Percentiles rank a stretch among this genome's conserved stretches.
These are phyloP conservation scores for Neopipo cinnamomea DNA, from an alignment of 2,113 vertebrate genomes.

Conservation along the genomic window DNA sequence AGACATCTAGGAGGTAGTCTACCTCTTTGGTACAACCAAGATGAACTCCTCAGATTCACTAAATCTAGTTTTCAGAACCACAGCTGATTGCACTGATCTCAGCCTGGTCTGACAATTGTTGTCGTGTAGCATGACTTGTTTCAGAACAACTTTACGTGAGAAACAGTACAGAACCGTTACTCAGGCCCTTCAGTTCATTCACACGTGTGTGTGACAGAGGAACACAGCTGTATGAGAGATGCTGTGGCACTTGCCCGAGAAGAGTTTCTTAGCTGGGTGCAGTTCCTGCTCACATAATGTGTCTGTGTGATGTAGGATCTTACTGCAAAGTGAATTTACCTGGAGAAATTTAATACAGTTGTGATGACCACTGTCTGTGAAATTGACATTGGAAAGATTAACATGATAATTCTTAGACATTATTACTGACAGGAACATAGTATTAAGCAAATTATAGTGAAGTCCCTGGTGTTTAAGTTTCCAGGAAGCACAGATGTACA, in stretches of 20 bases:
- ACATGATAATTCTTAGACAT: conserved; percentile 12
- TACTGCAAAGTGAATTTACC: conserved; percentile 51
- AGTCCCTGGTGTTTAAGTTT: conserved; percentile 52
- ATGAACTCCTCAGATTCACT: not conserved
- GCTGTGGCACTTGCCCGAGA: not conserved
- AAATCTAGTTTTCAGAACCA: not conserved
- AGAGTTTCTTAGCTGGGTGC: not conserved
- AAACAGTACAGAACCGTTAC: not conserved
- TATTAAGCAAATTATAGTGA: conserved; percentile 58
- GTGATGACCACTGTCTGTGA: conserved; percentile 21
- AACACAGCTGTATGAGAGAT: not conserved
- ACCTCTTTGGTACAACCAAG: not conserved
- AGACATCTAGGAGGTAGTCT: not conserved
- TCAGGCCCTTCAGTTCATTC: not conserved
- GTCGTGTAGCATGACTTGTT: not conserved
- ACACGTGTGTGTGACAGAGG: not conserved
- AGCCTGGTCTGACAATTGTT: not conserved
- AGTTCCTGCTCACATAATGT: not conserved
- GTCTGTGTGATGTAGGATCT: not conserved
- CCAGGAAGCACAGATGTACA: conserved; percentile 47
- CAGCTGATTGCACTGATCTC: not conserved
- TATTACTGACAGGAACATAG: conserved; percentile 41
- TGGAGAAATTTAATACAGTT: conserved; percentile 46
- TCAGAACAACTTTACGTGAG: not conserved
- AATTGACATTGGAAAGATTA: conserved; percentile 57